Percentiles rank a stretch among this genome's conserved stretches.
Conservation (phyloP, 2,797 vertebrate genomes). For the Tenualosa ilisha region DNA sequence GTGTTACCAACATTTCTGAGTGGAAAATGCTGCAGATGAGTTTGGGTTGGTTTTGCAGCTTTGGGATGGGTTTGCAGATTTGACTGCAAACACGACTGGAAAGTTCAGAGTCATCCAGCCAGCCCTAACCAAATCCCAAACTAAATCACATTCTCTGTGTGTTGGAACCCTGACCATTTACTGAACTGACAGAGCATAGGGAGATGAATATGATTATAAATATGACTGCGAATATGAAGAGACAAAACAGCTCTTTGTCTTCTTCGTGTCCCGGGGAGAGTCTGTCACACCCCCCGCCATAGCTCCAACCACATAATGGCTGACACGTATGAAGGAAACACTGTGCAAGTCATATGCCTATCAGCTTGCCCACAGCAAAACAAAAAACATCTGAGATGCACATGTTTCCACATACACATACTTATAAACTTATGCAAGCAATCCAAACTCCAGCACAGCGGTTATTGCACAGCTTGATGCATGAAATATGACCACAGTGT, state of each 20-base stretch:
- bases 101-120: neutral
- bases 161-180: neutral
- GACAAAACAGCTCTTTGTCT: constrained; percentile 1
- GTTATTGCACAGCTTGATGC: neutral
- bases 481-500: neutral
- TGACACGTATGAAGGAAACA: neutral
- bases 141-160: neutral
- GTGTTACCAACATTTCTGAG: too few relatives aligned
- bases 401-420: neutral
- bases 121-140: neutral
- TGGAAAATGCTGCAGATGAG: too few relatives aligned
- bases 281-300: neutral
- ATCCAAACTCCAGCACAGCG: neutral
- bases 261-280: neutral
- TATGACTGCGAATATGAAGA: neutral
- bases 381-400: neutral
- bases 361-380: neutral
- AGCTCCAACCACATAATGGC: neutral
- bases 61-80: too few relatives aligned
- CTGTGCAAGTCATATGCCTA: neutral
- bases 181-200: neutral
- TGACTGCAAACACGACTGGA: too few relatives aligned
- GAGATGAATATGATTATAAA: neutral
- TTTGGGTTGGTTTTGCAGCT: too few relatives aligned
- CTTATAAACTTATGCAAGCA: neutral